Evolutionary conservation across 2,797 vertebrate species (phyloP).

Genomic region (Tangara arthus): DNA sequence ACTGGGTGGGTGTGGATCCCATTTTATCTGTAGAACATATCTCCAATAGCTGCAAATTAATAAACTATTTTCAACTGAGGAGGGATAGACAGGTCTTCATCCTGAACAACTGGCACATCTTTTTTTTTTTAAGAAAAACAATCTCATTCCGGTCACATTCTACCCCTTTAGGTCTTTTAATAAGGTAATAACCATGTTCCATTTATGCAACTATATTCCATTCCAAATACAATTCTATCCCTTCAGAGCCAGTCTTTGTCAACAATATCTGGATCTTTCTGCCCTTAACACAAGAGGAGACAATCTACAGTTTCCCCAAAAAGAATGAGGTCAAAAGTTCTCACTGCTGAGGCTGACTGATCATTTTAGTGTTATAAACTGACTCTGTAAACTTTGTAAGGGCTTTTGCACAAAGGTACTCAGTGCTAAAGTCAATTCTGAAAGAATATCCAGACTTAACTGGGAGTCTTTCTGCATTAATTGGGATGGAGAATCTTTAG

Average conservation of each 20-base stretch:
- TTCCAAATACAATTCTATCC: background rate
- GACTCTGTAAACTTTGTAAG: background rate
- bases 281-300: background rate
- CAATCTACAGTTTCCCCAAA: background rate
- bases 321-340: background rate
- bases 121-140: background rate
- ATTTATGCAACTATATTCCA: background rate
- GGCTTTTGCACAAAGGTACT: background rate
- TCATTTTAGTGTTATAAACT: background rate
- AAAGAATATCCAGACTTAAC: background rate
- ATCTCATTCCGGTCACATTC: background rate
- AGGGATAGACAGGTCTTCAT: background rate
- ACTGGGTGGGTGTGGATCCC: background rate
- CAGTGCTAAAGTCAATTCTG: background rate
- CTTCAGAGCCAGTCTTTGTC: background rate
- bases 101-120: background rate
- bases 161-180: background rate
- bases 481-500: background rate
- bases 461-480: background rate
- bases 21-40: background rate
- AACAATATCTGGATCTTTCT: background rate
- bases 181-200: background rate
- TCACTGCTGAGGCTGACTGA: background rate
- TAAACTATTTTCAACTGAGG: background rate
- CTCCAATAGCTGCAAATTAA: background rate